Evolutionary conservation across 2,888 invertebrate genomes (phyloP), one percentile per base, ranked within the genome.

Genomic region (Hipparchia sbordonii): DNA sequence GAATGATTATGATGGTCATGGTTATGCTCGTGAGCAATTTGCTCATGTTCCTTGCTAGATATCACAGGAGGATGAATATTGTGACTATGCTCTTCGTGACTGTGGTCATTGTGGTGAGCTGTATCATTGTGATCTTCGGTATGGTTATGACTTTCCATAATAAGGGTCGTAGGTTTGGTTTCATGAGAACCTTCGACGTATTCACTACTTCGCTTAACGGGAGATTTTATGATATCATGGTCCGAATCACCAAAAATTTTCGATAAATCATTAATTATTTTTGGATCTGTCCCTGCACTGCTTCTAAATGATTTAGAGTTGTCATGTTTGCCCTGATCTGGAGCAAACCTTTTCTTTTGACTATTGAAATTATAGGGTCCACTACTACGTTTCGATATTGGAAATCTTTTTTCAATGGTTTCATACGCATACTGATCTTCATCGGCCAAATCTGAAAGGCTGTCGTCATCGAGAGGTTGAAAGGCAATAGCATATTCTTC

Each of bases 191-290:
- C 81, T 74, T 88, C 89, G 67, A 85, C 84, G 70, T 87, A 82
- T 10, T 94, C 89, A 78, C 89, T 90, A 74, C 90, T 93, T 62
- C 95, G 89, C 82, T 95, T 95, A 33, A 95, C 95, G 52, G 92
- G 93, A 52, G 91, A 93, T 80, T 95, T 95, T 13, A 92, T 86
- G 2, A 90, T 81, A 56, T 88, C 85, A 39, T 84, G 79, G 67
- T 87, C 88, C n/a, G 90, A 83, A 63, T 92, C 88, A 8, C 95
- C 95, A 82, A 97, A 97, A 74, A 97, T 94, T 82, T 95, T 95
- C 60, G 95, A 96, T 60, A 97, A 86, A 80, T 96, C 96, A 83
- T 95, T 95, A 48, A 95, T 95, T 10, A 96, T 95, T 84, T 95
- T 95, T 2, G 96, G 96, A 82, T 96, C 96, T 1, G 96, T 96